Evolutionary conservation across 2,113 vertebrate genomes (phyloP).

Genomic region (Macaca nemestrina): DNA sequence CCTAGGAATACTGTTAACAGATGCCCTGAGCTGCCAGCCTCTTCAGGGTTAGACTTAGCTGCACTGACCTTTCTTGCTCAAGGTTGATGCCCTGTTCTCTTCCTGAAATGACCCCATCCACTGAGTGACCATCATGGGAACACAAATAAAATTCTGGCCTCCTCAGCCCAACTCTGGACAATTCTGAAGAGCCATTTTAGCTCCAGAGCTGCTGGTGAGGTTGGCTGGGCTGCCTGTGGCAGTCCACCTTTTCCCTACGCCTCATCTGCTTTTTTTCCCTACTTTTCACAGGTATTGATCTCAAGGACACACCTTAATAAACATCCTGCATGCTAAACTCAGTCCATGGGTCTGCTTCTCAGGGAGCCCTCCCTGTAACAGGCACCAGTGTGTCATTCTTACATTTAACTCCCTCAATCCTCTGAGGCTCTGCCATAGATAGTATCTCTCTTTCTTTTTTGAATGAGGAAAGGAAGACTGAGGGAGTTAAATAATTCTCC

Average conservation of each 20-base stretch:
- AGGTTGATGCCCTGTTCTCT: accelerated
- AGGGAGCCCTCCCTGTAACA: accelerated
- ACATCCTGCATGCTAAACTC: background rate
- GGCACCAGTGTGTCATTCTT: background rate
- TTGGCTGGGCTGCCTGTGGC: background rate
- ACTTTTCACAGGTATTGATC: background rate
- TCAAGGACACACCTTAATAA: background rate
- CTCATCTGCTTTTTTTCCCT: background rate
- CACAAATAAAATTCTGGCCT: background rate
- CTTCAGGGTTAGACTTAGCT: background rate
- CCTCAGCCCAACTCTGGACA: background rate
- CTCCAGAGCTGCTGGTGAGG: background rate
- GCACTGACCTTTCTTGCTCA: background rate
- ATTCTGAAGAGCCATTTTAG: background rate
- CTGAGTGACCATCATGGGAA: background rate
- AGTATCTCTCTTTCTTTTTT: background rate
- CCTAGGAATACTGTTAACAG: background rate
- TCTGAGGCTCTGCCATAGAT: background rate
- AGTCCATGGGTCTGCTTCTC: background rate
- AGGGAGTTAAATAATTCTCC: background rate
- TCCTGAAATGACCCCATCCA: background rate
- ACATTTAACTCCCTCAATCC: background rate
- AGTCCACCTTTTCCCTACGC: background rate
- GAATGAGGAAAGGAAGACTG: background rate
- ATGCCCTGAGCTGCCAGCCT: background rate